phyloP scores from a whole-genome alignment of 2,888 invertebrate genomes.

The Sesia bembeciformis region DNA sequence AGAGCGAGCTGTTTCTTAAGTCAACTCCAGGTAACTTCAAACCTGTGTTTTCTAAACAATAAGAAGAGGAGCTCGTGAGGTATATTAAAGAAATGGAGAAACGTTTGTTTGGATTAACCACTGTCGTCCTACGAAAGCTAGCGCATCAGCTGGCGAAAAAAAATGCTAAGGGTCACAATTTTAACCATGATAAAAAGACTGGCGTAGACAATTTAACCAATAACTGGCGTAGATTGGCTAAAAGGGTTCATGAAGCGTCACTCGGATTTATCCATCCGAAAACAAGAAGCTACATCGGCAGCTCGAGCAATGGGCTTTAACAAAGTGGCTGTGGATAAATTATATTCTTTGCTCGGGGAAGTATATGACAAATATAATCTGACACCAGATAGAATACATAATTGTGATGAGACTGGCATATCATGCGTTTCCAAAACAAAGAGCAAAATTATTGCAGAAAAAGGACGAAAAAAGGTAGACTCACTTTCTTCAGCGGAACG shows the following conservation, averaged over 20 bases:
- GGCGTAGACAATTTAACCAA: too few relatives aligned
- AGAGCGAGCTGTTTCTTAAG: constrained; percentile 5
- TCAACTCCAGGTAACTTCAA: constrained; percentile 6
- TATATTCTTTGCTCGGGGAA: constrained; percentile 12
- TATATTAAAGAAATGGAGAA: constrained; percentile 16
- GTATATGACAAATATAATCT: constrained; percentile 14
- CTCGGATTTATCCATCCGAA: constrained; percentile 10
- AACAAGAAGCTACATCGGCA: constrained; percentile 13
- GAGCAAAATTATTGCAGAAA: constrained; percentile 15
- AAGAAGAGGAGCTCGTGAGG: constrained; percentile 13
- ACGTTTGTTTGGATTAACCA: constrained; percentile 13
- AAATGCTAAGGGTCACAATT: constrained; percentile 12
- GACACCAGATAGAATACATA: constrained; percentile 20
- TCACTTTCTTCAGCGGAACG: constrained; percentile 21
- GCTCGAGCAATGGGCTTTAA: constrained; percentile 11
- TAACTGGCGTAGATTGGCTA: constrained; percentile 13
- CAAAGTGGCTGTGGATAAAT: constrained; percentile 9
- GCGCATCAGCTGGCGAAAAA: constrained; percentile 15
- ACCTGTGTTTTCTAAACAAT: constrained; percentile 7
- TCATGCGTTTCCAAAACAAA: constrained; percentile 15
- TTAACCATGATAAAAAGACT: constrained; percentile 10
- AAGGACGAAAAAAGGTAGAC: constrained; percentile 20
- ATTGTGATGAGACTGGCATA: constrained; percentile 24
- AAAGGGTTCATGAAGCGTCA: constrained; percentile 11
- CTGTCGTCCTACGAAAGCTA: constrained; percentile 9